These are phyloP conservation scores for Clinocottus analis DNA, from an alignment of 2,113 vertebrate species.

Conservation along the genomic window DNA sequence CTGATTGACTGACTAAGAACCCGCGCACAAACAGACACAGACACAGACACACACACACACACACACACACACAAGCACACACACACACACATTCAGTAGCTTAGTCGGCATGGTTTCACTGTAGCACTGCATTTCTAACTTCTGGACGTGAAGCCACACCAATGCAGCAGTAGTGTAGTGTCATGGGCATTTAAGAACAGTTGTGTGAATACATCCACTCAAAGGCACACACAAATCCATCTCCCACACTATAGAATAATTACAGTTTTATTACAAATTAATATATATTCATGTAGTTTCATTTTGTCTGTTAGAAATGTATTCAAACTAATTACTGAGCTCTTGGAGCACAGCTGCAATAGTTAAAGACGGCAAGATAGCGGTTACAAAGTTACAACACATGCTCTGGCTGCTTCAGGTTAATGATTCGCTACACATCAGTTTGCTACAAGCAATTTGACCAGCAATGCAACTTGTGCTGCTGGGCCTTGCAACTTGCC, in stretches of 20 bases:
- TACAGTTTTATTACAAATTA: background rate
- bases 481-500: background rate
- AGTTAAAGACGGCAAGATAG: background rate
- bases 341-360: background rate
- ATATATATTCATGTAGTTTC: background rate
- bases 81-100: background rate
- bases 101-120: background rate
- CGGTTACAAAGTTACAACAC: background rate
- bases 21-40: background rate
- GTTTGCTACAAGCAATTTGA: background rate
- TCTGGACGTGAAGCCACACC: background rate
- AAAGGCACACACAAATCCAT: background rate
- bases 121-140: slow-evolving; percentile 1
- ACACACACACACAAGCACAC: slow-evolving; percentile 2
- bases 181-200: slow-evolving; percentile 18
- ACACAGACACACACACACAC: slow-evolving; percentile 11
- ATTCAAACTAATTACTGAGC: background rate
- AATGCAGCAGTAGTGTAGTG: background rate
- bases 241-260: background rate
- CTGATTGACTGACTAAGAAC: slow-evolving; percentile 14
- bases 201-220: slow-evolving; percentile 4
- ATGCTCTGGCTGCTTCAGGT: no score
- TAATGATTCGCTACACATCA: no score
- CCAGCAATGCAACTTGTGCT: background rate
- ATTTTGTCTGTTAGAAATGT: background rate